A percentile compares a stretch with the other conserved stretches of the same genome.
Conservation (phyloP, 2,888 invertebrate species). For the Danaus chrysippus region DNA sequence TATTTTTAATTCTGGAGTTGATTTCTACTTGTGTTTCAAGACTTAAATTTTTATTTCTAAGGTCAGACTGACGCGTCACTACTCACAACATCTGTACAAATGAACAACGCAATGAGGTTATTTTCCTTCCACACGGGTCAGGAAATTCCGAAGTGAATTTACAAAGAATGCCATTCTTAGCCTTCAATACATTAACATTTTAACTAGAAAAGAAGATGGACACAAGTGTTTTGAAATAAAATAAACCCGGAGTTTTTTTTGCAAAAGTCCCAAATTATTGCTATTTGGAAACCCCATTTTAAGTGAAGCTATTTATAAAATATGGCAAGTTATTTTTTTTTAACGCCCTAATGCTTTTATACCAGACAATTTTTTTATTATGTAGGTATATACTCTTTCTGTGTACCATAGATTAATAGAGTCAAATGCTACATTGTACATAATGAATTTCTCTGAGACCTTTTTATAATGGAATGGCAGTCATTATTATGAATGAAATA, state of each 20-base stretch:
- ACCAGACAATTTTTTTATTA: no score
- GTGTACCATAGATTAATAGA: no score
- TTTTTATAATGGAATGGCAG: no score
- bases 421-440: no score
- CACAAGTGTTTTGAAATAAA: background rate
- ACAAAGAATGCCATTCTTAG: slow-evolving; percentile 2
- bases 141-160: slow-evolving; percentile 4
- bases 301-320: no score
- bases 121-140: slow-evolving; percentile 1
- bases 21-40: no score
- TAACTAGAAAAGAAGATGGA: background rate
- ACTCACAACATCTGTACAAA: slow-evolving; percentile 4
- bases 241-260: background rate
- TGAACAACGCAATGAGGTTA: background rate
- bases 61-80: slow-evolving; percentile 1
- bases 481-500: slow-evolving; percentile 40
- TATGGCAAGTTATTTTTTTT: no score
- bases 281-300: no score
- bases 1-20: no score
- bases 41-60: background rate
- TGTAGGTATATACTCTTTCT: no score
- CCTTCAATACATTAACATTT: background rate
- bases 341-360: no score
- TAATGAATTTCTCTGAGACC: no score
- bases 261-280: background rate